phyloP scores from a whole-genome alignment of 2,113 vertebrate genomes.

The Dinomys branickii region DNA sequence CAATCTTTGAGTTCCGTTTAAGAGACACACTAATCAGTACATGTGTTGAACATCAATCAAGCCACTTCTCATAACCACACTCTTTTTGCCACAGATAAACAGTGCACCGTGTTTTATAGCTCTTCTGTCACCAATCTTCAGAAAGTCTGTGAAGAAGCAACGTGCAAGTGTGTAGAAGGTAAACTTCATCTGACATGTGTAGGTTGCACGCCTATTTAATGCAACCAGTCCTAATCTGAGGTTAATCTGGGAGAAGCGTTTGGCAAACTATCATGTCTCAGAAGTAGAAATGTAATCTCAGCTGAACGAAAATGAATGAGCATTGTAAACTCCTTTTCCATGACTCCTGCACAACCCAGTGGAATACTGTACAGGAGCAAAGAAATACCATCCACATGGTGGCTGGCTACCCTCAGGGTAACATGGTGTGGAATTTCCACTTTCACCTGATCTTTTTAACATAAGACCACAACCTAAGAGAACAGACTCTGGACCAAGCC shows the following conservation, averaged over 20 bases:
- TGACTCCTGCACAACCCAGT: not conserved
- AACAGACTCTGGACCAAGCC: not conserved
- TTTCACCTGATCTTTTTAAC: not conserved
- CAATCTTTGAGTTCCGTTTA: not conserved
- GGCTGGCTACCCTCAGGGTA: not conserved
- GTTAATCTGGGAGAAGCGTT: not conserved
- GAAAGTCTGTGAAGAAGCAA: conserved; percentile 89
- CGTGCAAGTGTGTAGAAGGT: conserved; percentile 96
- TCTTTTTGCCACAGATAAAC: conserved; percentile 86
- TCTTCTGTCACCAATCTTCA: conserved; percentile 86
- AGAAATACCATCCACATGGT: not conserved
- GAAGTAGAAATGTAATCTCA: conserved; percentile 33
- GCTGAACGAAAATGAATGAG: not conserved
- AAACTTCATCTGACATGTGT: conserved; percentile 49
- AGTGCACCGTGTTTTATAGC: conserved; percentile 90
- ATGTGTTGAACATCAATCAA: not conserved
- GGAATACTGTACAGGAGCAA: not conserved
- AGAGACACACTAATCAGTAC: not conserved
- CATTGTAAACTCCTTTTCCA: not conserved
- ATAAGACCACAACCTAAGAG: not conserved
- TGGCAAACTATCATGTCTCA: not conserved
- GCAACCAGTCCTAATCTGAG: not conserved
- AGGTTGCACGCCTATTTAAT: not conserved
- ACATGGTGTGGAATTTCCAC: not conserved
- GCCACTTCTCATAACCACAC: conserved; percentile 11